Base-by-base conservation (phyloP, 2,888 invertebrate genomes). In the Trachelus troglodyta region DNA sequence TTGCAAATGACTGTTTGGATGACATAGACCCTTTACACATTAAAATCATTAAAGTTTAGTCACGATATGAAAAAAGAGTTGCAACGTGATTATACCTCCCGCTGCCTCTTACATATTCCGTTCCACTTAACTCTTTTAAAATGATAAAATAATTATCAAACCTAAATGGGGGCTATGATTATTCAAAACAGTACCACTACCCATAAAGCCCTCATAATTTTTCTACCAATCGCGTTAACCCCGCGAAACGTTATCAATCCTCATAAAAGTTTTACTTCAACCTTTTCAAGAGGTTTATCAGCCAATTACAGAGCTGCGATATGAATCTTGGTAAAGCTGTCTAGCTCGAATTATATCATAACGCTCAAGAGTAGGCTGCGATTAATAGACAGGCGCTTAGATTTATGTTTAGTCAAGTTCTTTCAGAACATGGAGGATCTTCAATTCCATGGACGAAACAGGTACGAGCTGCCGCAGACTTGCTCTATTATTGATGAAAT, bases 401-500 rank as follows among this genome's bases (percentile, higher is more conserved):
- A 56, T 56, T 56, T 56, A 56, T 2, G 56, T 23, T 23, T 56
- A 56, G 23, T 56, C 23, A 9, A 15, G 15, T 56, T 56, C 11
- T 15, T 30, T 30, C 15, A 3, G 23, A 74, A 30, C 30, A 37
- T 23, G 30, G 30, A 74, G 12, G 31, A 74, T 74, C 74, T 74
- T 56, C 56, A 9, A 15, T 56, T 56, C 23, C 23, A 56, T 23
- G 23, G 9, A 23, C 6, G 56, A 23, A 56, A 56, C 56, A 23
- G 56, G 56, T 56, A 56, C 56, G 23, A 56, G 73, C 75, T 31
- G 71, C 73, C 75, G 75, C 75, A 34, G 76, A 68, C 76, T 35
- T 74, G 30, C 34, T 78, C 33, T 74, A 81, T 81, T 80, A 83
- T 82, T 80, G 83, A 83, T 83, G 81, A 77, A 79, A 80, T 82